These are phyloP conservation scores for Cydia fagiglandana DNA, from an alignment of 1,140 invertebrate genomes.

Conservation along the genomic window DNA sequence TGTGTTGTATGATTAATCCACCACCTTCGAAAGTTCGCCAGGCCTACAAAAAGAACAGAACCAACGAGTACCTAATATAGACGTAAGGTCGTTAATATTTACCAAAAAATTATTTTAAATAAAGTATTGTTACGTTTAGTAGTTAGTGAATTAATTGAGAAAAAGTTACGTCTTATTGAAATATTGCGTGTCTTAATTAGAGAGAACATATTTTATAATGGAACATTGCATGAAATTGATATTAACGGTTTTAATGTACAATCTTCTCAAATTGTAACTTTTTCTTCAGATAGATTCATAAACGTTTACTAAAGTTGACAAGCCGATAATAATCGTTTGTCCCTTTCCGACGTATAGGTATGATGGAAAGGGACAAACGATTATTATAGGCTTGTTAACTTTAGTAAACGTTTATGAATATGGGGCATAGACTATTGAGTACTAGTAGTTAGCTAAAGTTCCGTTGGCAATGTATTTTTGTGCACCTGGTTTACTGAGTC, in stretches of 20 bases:
- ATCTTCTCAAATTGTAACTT: neutral
- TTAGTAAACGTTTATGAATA: no score
- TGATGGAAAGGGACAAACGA: no score
- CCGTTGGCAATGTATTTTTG: conserved; percentile 74
- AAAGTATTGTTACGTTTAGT: conserved; percentile 41
- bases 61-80: conserved; percentile 60
- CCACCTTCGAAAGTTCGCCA: conserved; percentile 56
- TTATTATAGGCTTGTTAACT: no score
- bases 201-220: neutral
- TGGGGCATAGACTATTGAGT: no score
- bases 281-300: no score
- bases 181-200: neutral
- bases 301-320: no score
- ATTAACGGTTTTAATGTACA: neutral
- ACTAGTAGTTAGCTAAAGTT: conserved; percentile 48
- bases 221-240: no score
- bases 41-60: conserved; percentile 73
- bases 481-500: conserved; percentile 67
- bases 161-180: conserved; percentile 5
- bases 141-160: conserved; percentile 44
- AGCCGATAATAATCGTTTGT: no score
- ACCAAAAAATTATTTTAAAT: conserved; percentile 39
- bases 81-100: conserved; percentile 49
- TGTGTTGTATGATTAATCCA: neutral
- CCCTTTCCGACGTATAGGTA: no score